These are phyloP conservation scores for Ctenodactylus gundi DNA, from an alignment of 2,113 vertebrate genomes.

Conservation along the genomic window DNA sequence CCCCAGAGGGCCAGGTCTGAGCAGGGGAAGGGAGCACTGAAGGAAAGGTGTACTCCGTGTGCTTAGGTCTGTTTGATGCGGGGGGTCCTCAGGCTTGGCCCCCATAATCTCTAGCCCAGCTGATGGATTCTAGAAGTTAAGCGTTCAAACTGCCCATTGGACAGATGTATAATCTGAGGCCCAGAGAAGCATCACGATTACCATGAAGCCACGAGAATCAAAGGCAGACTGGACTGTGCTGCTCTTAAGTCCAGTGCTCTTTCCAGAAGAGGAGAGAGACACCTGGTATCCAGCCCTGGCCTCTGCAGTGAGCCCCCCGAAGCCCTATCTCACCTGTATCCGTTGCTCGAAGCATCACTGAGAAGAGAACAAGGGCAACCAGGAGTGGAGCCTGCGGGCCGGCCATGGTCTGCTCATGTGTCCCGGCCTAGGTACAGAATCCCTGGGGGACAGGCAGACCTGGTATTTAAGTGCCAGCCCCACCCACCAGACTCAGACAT, in stretches of 20 bases:
- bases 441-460: background rate
- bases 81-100: background rate
- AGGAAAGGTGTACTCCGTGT: no score
- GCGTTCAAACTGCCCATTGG: background rate
- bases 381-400: background rate
- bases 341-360: background rate
- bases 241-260: background rate
- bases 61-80: no score
- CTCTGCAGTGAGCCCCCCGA: background rate
- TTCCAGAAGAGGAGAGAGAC: background rate
- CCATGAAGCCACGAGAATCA: background rate
- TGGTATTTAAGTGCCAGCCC: slow-evolving; percentile 46
- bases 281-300: background rate
- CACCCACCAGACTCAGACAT: slow-evolving; percentile 24
- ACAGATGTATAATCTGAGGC: background rate
- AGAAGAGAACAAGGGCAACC: slow-evolving; percentile 47
- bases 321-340: slow-evolving; percentile 70
- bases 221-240: fast-evolving
- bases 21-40: no score
- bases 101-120: background rate
- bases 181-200: background rate
- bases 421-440: background rate
- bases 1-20: no score
- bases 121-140: background rate
- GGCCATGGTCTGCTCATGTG: slow-evolving; percentile 51